Evolutionary conservation across 2,888 invertebrate species (phyloP).

Genomic region (Cryptocephalus moraei): DNA sequence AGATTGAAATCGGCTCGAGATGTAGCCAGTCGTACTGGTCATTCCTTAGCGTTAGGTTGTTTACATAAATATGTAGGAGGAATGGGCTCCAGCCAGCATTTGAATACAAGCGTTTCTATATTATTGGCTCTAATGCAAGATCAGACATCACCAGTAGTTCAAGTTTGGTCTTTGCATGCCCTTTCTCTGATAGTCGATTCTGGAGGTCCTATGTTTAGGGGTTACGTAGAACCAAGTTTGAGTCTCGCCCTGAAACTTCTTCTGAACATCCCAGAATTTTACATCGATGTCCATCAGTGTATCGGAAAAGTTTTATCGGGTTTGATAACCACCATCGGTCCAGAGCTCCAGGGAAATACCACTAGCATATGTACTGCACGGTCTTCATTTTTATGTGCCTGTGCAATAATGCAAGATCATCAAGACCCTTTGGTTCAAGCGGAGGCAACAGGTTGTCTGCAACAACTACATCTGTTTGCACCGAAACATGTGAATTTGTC

Average conservation of each 20-base stretch:
- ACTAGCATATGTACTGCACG: slow-evolving; percentile 64
- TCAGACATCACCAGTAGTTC: slow-evolving; percentile 85
- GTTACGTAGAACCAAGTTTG: slow-evolving; percentile 91
- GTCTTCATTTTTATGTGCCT: slow-evolving; percentile 82
- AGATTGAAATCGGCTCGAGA: slow-evolving; percentile 77
- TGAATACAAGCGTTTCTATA: slow-evolving; percentile 90
- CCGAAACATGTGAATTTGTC: slow-evolving; percentile 90
- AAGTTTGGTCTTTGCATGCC: slow-evolving; percentile 96
- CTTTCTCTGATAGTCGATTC: slow-evolving; percentile 92
- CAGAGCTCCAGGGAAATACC: slow-evolving; percentile 85
- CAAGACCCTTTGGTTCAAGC: slow-evolving; percentile 87
- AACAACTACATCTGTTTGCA: slow-evolving; percentile 96
- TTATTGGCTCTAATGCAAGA: slow-evolving; percentile 91
- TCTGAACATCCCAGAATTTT: slow-evolving; percentile 80
- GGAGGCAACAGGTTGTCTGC: slow-evolving; percentile 91
- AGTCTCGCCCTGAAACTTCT: slow-evolving; percentile 83
- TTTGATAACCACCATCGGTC: slow-evolving; percentile 94
- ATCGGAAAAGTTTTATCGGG: slow-evolving; percentile 90
- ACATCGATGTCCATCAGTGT: slow-evolving; percentile 86
- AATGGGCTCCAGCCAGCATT: slow-evolving; percentile 89
- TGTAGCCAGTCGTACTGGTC: slow-evolving; percentile 76
- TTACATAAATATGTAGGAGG: slow-evolving; percentile 93
- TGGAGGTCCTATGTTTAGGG: slow-evolving; percentile 97
- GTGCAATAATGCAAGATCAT: slow-evolving; percentile 85
- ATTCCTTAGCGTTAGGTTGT: slow-evolving; percentile 90